A percentile compares a stretch with the other conserved stretches of the same genome.
These are phyloP conservation scores for Notarius lentiginosus DNA, from an alignment of 2,113 vertebrate genomes.

Conservation along the genomic window DNA sequence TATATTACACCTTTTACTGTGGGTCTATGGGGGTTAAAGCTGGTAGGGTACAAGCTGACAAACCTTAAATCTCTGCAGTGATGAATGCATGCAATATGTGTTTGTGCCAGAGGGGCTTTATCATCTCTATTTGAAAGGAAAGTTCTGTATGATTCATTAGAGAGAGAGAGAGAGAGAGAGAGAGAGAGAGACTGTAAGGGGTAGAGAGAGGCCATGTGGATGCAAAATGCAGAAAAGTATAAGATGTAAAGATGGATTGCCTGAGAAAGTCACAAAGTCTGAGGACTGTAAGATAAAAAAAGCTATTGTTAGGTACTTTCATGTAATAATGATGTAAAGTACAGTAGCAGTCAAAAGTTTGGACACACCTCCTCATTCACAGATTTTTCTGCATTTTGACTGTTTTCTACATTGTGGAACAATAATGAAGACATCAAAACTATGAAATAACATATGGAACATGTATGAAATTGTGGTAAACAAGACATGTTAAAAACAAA, in stretches of 20 bases:
- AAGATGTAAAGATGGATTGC: neutral
- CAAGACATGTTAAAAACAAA: too few relatives aligned
- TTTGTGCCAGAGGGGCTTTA: conserved; percentile 70
- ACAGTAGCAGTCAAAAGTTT: neutral
- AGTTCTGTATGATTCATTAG: conserved; percentile 72
- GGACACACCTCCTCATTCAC: too few relatives aligned
- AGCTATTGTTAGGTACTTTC: neutral
- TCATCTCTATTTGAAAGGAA: conserved; percentile 67
- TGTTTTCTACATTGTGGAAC: too few relatives aligned
- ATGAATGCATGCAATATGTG: conserved; percentile 78
- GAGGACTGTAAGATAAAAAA: neutral
- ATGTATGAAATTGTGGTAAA: too few relatives aligned
- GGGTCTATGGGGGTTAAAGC: conserved; percentile 36
- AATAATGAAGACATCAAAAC: too few relatives aligned
- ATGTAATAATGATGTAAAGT: neutral
- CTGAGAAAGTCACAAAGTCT: neutral
- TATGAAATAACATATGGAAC: too few relatives aligned
- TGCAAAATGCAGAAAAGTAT: neutral
- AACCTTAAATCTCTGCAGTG: conserved; percentile 64
- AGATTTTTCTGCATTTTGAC: too few relatives aligned
- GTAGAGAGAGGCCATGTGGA: neutral
- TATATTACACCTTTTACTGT: conserved; percentile 45
- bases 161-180: conserved; percentile 42
- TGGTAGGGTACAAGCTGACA: conserved; percentile 49
- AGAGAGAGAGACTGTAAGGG: neutral